Evolutionary conservation across 2,797 vertebrate species (phyloP).

Genomic region (Microctenopoma stevenorrisi): DNA sequence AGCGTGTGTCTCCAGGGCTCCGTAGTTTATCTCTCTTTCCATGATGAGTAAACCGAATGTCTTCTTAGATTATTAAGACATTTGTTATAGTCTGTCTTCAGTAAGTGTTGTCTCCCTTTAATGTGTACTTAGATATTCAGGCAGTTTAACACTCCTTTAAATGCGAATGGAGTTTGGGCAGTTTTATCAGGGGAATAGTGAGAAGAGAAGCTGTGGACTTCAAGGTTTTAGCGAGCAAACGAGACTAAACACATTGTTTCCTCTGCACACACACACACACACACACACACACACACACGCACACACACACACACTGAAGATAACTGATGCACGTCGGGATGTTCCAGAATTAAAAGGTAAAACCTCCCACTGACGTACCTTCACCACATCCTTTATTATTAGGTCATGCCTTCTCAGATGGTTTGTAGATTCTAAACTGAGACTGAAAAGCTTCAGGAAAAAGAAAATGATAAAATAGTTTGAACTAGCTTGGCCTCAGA

Average conservation of each 20-base stretch:
- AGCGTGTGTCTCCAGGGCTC: constrained; percentile 21
- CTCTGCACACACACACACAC: too few relatives aligned
- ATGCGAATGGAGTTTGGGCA: constrained; percentile 13
- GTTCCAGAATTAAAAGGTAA: too few relatives aligned
- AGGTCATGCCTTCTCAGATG: too few relatives aligned
- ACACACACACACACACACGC: too few relatives aligned
- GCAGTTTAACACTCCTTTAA: constrained; percentile 36
- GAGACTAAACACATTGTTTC: not conserved
- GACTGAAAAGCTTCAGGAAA: too few relatives aligned
- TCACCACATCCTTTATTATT: too few relatives aligned
- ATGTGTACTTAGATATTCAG: constrained; percentile 31
- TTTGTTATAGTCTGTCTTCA: constrained; percentile 32
- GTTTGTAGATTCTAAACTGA: too few relatives aligned
- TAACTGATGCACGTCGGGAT: too few relatives aligned
- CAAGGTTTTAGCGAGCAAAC: not conserved
- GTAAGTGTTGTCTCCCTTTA: constrained; percentile 11
- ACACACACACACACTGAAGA: too few relatives aligned
- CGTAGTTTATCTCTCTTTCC: not conserved
- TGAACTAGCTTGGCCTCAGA: too few relatives aligned
- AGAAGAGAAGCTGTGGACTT: not conserved
- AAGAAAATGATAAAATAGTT: too few relatives aligned
- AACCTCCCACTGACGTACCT: too few relatives aligned
- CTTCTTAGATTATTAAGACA: constrained; percentile 50
- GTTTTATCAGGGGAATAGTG: constrained; percentile 4
- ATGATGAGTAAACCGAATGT: constrained; percentile 33